Evolutionary conservation across 2,113 vertebrate genomes (phyloP), one percentile per base, ranked within the genome.

Genomic region (Eubucco bourcierii): DNA sequence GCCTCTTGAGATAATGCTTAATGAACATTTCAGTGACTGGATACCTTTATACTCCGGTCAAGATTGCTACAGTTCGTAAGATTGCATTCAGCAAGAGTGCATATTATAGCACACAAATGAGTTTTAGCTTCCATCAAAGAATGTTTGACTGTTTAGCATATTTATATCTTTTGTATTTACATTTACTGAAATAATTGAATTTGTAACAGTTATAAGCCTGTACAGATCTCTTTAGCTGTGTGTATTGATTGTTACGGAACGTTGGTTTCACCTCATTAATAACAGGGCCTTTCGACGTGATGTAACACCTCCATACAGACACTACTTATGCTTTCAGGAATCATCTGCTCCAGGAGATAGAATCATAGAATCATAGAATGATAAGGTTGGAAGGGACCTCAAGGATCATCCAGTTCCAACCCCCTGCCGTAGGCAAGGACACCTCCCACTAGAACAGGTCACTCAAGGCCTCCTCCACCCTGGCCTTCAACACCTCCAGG

Each of bases 161-260:
- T 95, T 97, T 96, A 90, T 94, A 80, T 73, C 91, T 89, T 87
- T 87, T 85, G 74, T 95, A 68, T 94, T 97, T 97, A 95, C 77
- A 88, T 95, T 96, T 94, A 77, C 84, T 95, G 88, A 91, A 96
- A 96, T 96, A 97, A 95, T 96, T 95, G 86, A 92, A 92, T 97
- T 93, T 96, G 87, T 95, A 96, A 90, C 78, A 89, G 87, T 94
- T 90, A 77, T 83, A 93, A 95, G 44, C 50, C 79, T 39, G 7
- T 4, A 4, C 61, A 87, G 76, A 37, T 83, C 80, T 79, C 80
- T 92, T 81, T 91, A 89, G 74, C 9, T 2, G 41, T 64, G 34
- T 55, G n/a, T 96, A 96, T 95, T 90, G 95, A 95, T 94, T 95
- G 72, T 89, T 93, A 83, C 55, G 87, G 13, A 58, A 61, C 67